These are phyloP conservation scores for Poecilia velifera DNA, from an alignment of 2,797 vertebrate species.

Conservation along the genomic window DNA sequence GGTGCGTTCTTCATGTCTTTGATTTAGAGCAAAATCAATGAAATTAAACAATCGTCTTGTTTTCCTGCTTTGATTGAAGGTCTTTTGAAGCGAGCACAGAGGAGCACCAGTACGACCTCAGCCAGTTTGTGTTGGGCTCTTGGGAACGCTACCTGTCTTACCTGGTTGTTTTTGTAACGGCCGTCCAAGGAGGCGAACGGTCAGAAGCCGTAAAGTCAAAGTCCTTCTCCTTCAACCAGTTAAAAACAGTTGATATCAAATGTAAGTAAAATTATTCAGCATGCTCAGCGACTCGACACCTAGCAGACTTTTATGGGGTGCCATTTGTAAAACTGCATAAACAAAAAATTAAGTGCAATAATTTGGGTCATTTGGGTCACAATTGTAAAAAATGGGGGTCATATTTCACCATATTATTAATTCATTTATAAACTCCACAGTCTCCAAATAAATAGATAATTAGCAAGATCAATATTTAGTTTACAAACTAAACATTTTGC, in stretches of 20 bases:
- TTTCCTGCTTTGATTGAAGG: slow-evolving; percentile 3
- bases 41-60: background rate
- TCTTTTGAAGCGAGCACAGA: fast-evolving
- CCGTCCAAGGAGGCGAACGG: background rate
- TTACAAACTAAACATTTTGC: too few species aligned
- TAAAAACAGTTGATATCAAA: fast-evolving
- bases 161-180: slow-evolving; percentile 17
- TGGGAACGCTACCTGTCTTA: fast-evolving
- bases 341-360: too few species aligned
- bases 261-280: slow-evolving; percentile 57
- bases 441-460: too few species aligned
- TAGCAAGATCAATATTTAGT: too few species aligned
- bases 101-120: slow-evolving; percentile 42
- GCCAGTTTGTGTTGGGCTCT: slow-evolving; percentile 19
- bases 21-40: background rate
- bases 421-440: too few species aligned
- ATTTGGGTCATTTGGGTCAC: too few species aligned
- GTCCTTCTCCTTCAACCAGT: background rate
- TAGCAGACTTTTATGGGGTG: background rate
- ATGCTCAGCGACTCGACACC: background rate
- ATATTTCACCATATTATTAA: too few species aligned
- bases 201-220: fast-evolving
- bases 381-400: too few species aligned
- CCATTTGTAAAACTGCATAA: too few species aligned
- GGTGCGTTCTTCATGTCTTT: background rate